Base-by-base conservation (phyloP, 1,140 invertebrate genomes). In the Phocides pigmalion region DNA sequence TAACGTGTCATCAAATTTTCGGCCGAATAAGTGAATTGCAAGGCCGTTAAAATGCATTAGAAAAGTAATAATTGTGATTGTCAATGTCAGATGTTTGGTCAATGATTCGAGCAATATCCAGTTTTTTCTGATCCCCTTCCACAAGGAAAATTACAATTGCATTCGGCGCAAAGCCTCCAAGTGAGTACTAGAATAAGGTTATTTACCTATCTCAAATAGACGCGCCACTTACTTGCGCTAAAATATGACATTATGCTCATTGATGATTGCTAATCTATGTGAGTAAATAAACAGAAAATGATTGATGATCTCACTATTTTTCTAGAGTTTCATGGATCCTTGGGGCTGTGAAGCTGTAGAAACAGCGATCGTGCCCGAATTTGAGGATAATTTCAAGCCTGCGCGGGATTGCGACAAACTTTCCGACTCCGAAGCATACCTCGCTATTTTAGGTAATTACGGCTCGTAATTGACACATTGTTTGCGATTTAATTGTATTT, bases 301-400 rank as follows among this genome's bases (percentile, higher is more conserved):
- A 42, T 15, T n/a, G 0, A 42, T 19, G 25, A 46, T 59, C 1
- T 49, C 11, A 14, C 25, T 8, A 17, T 42, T 25, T 66, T n/a
- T 74, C 75, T 46, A 82, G 77, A 70, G 53, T 81, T 90, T 85
- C 80, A 90, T 90, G 88, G 88, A 90, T 90, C 88, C 88, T 76
- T 90, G 88, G 88, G 86, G 88, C 64, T 72, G 69, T 66, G 75
- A 82, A 74, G 75, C 68, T 64, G 62, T 67, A 68, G 68, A 69
- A 54, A 65, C 66, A 28, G 64, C 65, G 44, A 71, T 75, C 58
- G 70, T 54, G 14, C 50, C 79, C 9, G 73, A 81, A 70, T 90
- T 90, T 64, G 88, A 90, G 72, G 88, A 90, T 53, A 79, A 90
- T 68, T 90, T 90, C 54, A 76, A 79, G 54, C 84, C 85, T 6